Conservation (phyloP, 1,140 invertebrate genomes). For the Drosophila micromelanica region DNA sequence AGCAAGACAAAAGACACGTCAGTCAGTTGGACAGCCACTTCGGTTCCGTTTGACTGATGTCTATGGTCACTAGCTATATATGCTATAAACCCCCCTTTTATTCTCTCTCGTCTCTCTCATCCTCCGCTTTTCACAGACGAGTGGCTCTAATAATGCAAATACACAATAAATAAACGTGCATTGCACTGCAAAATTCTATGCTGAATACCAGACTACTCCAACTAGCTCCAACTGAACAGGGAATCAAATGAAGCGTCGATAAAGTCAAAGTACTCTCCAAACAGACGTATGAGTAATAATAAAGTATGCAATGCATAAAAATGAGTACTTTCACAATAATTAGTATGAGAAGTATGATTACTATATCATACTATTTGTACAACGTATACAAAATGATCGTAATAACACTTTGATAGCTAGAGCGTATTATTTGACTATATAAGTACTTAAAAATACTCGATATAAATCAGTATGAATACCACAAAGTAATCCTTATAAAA, state of each 20-base stretch:
- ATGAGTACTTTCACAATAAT: too few species aligned
- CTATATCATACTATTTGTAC: too few species aligned
- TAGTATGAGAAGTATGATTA: too few species aligned
- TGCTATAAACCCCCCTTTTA: too few species aligned
- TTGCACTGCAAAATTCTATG: conserved; percentile 36
- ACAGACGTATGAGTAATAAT: background rate
- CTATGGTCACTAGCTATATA: conserved; percentile 23
- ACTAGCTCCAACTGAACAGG: background rate
- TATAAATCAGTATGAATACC: too few species aligned
- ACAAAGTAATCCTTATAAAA: too few species aligned
- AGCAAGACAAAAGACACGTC: conserved; percentile 53
- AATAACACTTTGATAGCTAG: too few species aligned
- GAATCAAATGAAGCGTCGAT: conserved; percentile 7
- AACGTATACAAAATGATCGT: too few species aligned
- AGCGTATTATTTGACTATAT: too few species aligned
- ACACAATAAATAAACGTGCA: conserved; percentile 76
- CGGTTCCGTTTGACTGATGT: conserved; percentile 40
- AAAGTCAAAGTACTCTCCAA: background rate
- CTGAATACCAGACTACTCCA: conserved; percentile 6
- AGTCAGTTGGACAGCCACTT: conserved; percentile 7
- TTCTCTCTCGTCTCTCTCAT: background rate
- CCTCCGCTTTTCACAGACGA: conserved; percentile 69
- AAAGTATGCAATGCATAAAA: background rate
- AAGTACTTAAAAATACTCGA: too few species aligned
- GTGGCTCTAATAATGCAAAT: conserved; percentile 74